Evolutionary conservation across 2,888 invertebrate genomes (phyloP).

Genomic region (Myathropa florea): DNA sequence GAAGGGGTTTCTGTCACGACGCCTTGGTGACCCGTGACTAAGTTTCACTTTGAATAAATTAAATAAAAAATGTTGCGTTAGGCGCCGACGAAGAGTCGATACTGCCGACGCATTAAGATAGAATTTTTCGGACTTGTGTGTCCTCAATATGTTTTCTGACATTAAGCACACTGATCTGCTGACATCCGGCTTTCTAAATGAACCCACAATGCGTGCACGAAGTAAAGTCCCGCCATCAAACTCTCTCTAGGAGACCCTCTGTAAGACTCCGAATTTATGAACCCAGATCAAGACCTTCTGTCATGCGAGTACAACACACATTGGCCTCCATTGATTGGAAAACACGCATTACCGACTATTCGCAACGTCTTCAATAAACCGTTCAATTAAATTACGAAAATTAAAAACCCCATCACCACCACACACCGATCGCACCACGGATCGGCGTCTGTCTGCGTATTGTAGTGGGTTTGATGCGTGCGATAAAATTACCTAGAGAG

Average conservation of each 20-base stretch:
- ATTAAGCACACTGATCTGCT: neutral
- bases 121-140: neutral
- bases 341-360: conserved; percentile 33
- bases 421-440: neutral
- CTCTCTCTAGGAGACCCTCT: neutral
- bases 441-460: conserved; percentile 53
- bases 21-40: too few species aligned
- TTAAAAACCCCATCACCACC: conserved; percentile 40
- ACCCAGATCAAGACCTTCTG: conserved; percentile 44
- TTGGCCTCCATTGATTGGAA: conserved; percentile 49
- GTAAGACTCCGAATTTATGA: conserved; percentile 47
- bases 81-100: too few species aligned
- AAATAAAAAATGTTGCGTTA: too few species aligned
- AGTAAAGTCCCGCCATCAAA: neutral
- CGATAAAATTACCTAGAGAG: conserved; percentile 51
- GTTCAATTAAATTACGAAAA: conserved; percentile 55
- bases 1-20: too few species aligned
- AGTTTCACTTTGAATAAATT: too few species aligned
- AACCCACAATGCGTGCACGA: neutral
- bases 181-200: too few species aligned
- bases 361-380: conserved; percentile 47
- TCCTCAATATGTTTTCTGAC: neutral
- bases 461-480: conserved; percentile 65
- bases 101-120: neutral
- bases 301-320: conserved; percentile 20